phyloP scores from a whole-genome alignment of 2,888 invertebrate genomes.

The Opisthograptis luteolata region DNA sequence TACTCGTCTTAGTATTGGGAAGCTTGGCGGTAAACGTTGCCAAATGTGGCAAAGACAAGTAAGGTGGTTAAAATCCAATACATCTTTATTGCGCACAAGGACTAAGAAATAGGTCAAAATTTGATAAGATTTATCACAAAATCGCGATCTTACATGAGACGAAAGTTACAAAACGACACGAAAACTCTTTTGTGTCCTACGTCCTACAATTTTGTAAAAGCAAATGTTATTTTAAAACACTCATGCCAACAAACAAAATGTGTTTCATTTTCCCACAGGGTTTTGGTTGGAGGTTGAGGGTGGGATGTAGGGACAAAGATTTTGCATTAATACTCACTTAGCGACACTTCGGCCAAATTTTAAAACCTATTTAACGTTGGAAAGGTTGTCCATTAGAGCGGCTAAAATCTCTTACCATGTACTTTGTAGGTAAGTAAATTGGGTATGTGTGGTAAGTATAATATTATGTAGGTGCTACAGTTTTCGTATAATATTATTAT shows the following conservation, averaged over 20 bases:
- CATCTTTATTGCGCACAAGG: no score
- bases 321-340: constrained; percentile 46
- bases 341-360: constrained; percentile 51
- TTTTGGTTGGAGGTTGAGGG: constrained; percentile 1
- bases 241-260: constrained; percentile 26
- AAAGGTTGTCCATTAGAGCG: constrained; percentile 70
- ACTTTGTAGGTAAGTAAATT: constrained; percentile 39
- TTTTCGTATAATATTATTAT: no score
- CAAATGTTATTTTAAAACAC: constrained; percentile 14
- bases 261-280: constrained; percentile 26
- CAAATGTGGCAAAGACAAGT: no score
- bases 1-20: no score
- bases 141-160: no score
- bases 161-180: no score
- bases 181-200: no score
- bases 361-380: constrained; percentile 67
- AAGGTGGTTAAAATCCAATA: no score
- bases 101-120: no score
- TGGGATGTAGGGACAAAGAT: constrained; percentile 35
- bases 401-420: constrained; percentile 60
- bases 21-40: no score
- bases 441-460: constrained; percentile 11
- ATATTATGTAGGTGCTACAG: neutral
- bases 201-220: neutral
- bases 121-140: no score